Evolutionary conservation across 2,113 vertebrate species (phyloP).

Genomic region (Leiothrix lutea): DNA sequence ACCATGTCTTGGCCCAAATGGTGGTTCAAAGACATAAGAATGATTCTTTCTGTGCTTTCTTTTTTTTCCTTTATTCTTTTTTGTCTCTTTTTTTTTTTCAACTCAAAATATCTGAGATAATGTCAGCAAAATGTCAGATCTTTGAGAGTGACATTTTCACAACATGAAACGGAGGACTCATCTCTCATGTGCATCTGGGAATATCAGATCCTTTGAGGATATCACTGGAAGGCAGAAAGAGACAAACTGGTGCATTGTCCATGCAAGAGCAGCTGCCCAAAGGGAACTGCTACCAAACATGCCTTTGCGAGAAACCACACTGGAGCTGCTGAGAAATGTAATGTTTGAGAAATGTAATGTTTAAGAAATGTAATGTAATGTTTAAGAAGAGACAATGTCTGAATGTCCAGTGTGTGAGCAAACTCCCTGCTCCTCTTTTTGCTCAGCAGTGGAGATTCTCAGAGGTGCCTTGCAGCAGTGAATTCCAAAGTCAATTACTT

Average conservation of each 20-base stretch:
- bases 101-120: neutral
- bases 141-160: neutral
- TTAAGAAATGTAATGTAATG: neutral
- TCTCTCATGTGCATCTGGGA: neutral
- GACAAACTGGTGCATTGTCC: neutral
- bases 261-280: neutral
- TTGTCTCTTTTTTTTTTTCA: too few species aligned
- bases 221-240: neutral
- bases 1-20: accelerated
- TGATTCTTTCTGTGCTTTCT: neutral
- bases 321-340: neutral
- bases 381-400: neutral
- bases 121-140: neutral
- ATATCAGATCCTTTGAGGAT: neutral
- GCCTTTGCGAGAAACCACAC: neutral
- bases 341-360: neutral
- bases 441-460: neutral
- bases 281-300: neutral
- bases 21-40: neutral
- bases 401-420: neutral
- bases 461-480: neutral
- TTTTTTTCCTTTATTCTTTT: neutral
- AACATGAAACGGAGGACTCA: neutral
- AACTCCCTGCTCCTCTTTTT: neutral
- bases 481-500: neutral